phyloP scores from a whole-genome alignment of 2,797 vertebrate genomes.

The Notolepis coatsorum region DNA sequence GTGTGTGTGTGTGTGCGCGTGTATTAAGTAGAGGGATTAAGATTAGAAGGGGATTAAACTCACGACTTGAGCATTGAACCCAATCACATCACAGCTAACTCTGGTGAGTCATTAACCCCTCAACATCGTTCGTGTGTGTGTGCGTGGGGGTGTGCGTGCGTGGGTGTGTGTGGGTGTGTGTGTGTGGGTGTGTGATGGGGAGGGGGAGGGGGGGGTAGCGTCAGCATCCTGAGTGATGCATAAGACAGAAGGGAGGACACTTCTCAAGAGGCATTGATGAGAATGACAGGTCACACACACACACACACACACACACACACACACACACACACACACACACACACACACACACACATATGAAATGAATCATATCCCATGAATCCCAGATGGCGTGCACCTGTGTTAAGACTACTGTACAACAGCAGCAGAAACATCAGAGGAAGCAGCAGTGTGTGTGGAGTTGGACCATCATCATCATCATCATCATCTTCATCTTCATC shows the following conservation, averaged over 20 bases:
- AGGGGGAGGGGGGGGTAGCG: slow-evolving; percentile 7
- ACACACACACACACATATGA: background rate
- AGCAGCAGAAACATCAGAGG: slow-evolving; percentile 24
- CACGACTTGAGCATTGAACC: slow-evolving; percentile 61
- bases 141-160: background rate
- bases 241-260: slow-evolving; percentile 44
- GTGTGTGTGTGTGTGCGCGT: slow-evolving; percentile 22
- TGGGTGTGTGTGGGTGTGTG: slow-evolving; percentile 1
- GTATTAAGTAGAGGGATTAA: slow-evolving; percentile 61
- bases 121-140: slow-evolving; percentile 5
- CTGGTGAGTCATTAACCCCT: slow-evolving; percentile 62
- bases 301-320: slow-evolving; percentile 12
- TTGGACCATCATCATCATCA: slow-evolving; percentile 32
- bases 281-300: slow-evolving; percentile 21
- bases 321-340: background rate
- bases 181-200: background rate
- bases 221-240: slow-evolving; percentile 47
- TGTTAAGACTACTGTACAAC: slow-evolving; percentile 31
- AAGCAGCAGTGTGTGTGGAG: background rate
- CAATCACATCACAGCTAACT: slow-evolving; percentile 42
- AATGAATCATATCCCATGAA: slow-evolving; percentile 31
- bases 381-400: slow-evolving; percentile 38
- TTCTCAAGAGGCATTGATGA: slow-evolving; percentile 23
- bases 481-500: slow-evolving; percentile 34
- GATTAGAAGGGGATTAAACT: slow-evolving; percentile 62